Percentiles rank a stretch among this genome's conserved stretches.
phyloP scores from a whole-genome alignment of 2,888 invertebrate species.

The Hypolimnas misippus region DNA sequence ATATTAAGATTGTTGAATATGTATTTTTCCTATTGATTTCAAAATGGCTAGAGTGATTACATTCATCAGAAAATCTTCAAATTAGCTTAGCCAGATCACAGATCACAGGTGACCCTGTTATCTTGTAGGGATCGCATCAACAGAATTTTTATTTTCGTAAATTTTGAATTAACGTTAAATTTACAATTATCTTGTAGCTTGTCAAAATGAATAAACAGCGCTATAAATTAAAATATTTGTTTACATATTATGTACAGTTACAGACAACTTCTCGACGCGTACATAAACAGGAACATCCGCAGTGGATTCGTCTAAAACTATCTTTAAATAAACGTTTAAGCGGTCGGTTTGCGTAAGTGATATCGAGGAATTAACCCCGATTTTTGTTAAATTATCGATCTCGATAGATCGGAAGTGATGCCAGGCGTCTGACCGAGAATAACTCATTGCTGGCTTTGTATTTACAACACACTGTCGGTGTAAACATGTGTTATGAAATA shows the following conservation, averaged over 20 bases:
- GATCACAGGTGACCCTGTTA: no score
- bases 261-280: conserved; percentile 31
- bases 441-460: conserved; percentile 45
- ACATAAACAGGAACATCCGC: conserved; percentile 40
- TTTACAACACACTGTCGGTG: conserved; percentile 44
- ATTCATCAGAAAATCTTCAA: no score
- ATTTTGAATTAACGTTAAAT: background rate
- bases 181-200: background rate
- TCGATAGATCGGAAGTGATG: conserved; percentile 52
- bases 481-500: conserved; percentile 13
- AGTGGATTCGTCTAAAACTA: conserved; percentile 47
- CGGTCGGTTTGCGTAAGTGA: conserved; percentile 60
- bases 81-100: no score
- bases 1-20: no score
- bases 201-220: background rate
- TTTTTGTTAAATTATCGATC: conserved; percentile 72
- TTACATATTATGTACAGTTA: conserved; percentile 31
- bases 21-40: no score
- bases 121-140: no score
- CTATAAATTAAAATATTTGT: conserved; percentile 18
- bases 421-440: conserved; percentile 35
- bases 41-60: no score
- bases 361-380: conserved; percentile 76
- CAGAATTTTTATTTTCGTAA: background rate
- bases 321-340: conserved; percentile 57